Evolutionary conservation across 2,113 vertebrate species (phyloP), one percentile per base, ranked within the genome.

Genomic region (Atractosteus spatula): DNA sequence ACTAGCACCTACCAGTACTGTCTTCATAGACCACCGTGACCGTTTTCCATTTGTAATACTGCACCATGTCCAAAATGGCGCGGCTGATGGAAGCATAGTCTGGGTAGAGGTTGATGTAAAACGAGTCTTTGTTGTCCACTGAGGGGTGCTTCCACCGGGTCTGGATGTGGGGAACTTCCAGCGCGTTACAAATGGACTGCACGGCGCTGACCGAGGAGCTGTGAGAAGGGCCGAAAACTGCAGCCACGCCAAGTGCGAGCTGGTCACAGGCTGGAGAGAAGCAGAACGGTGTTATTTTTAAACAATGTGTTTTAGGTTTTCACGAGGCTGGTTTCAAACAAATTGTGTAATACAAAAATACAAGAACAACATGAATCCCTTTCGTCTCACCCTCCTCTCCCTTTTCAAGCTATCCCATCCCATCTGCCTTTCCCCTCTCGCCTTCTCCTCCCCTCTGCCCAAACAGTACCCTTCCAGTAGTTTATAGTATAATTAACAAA

Each of bases 151-250:
- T 98, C 97, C 97, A 99, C 62, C 93, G 95, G 0, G 96, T 99
- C 91, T 99, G 97, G 79, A 99, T 94, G 84, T 99, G 97, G 1
- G 97, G 97, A 79, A 99, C 97, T 89, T 99, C 97, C 12, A 99
- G 94, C 13, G 97, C 97, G 1, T 99, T 98, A 81, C 96, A 98
- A 70, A 99, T 98, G 6, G 97, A 99, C 85, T 99, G 97, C 67
- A 99, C 97, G 0, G 97, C 97, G 0, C 97, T 99, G 82, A 97
- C 95, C 0, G 97, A 97, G 0, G 97, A 97, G 82, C 96, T 97
- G 86, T 99, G 96, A 3, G 96, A 94, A 0, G 97, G 97, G 44
- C 97, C 97, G 0, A 99, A 97, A 0, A 99, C 89, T 0, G 97
- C 96, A 0, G 96, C 97, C 10, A 99, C 96, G 0, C 97, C 97